A percentile compares a stretch with the other conserved stretches of the same genome.
These are phyloP conservation scores for Meleagris gallopavo DNA, from an alignment of 2,113 vertebrate genomes.

Conservation along the genomic window DNA sequence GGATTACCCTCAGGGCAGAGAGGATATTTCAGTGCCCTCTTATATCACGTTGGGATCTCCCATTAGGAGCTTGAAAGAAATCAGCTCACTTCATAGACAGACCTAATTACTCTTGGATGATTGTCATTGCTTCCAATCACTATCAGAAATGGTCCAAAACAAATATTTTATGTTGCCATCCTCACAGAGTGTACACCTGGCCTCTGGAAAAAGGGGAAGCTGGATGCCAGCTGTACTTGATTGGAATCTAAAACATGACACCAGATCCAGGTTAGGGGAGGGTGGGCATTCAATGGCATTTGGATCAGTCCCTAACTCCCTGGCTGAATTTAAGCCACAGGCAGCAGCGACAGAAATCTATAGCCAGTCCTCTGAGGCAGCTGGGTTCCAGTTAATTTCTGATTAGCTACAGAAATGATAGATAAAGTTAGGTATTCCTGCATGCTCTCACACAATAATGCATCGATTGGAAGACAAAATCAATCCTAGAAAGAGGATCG, in stretches of 20 bases:
- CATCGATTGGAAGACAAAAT: constrained; percentile 1
- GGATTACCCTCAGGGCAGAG: not conserved
- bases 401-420: constrained; percentile 11
- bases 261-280: not conserved
- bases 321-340: not conserved
- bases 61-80: not conserved
- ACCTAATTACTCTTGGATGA: not conserved
- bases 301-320: not conserved
- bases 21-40: not conserved
- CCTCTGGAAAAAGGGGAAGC: not conserved
- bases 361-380: not conserved
- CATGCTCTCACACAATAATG: not conserved
- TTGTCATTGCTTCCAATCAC: not conserved
- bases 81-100: not conserved
- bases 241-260: not conserved
- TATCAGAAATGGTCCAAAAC: not conserved
- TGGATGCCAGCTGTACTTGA: not conserved
- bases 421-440: not conserved
- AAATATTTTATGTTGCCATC: not conserved
- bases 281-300: not conserved
- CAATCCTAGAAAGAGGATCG: not conserved
- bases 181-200: not conserved
- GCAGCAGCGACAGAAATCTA: not conserved
- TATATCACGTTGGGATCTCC: not conserved
- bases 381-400: not conserved